Base-by-base conservation (phyloP, 1,140 invertebrate species). In the Aphelinus certus region DNA sequence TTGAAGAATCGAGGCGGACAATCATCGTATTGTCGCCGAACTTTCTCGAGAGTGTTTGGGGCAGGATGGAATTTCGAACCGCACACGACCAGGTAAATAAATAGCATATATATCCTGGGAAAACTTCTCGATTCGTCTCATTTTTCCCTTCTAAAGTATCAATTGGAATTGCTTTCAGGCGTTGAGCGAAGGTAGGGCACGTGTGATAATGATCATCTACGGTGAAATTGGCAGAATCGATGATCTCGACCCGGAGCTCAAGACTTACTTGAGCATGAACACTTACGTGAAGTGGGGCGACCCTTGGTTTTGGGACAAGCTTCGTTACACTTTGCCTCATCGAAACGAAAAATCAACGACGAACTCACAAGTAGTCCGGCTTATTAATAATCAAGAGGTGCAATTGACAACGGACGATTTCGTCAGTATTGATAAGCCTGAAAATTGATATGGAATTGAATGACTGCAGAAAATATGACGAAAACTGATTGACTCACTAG, bases 11-110 rank as follows among this genome's bases (percentile, higher is more conserved):
- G 0, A 88, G 92, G 76, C 88, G 95, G 51, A 97, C 96, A 0
- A 90, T 97, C 71, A 91, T 97, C 1, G 89, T 97, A 0, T 81
- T 98, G 0, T 96, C 96, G 0, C 90, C 91, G 7, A 92, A 93
- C 78, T 97, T 96, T 80, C 82, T 97, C 1, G 88, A 93, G 62
- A 97, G 95, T 62, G 89, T 93, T 9, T 98, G 96, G 96, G 94
- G 94, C 10, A 91, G 91, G 80, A 91, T 95, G 85, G 96, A 97
- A 85, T 96, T 97, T 83, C 90, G 92, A 68, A 90, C 92, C 1
- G 95, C 96, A 0, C 94, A 96, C 83, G 90, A 89, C 45, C 89
- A 91, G 71, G 72, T 73, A 61, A 26, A 26, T 26, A 26, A 26
- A 26, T 26, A 26, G 26, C 26, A 26, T 26, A 26, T 26, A 26